A percentile compares a stretch with the other conserved stretches of the same genome.
Evolutionary conservation across 1,140 invertebrate species (phyloP).

Genomic region (Neodiprion virginianus): DNA sequence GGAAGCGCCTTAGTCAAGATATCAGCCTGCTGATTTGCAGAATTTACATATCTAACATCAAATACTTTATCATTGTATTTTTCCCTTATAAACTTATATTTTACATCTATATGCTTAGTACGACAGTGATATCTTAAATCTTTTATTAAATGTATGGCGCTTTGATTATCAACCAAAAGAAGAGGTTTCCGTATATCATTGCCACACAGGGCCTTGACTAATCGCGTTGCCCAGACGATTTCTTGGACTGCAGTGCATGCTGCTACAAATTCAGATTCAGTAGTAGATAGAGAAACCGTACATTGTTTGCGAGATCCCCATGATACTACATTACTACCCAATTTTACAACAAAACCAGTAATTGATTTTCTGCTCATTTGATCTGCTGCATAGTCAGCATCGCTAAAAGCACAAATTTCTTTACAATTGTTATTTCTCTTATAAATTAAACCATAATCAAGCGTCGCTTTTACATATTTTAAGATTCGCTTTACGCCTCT

Average conservation of each 20-base stretch:
- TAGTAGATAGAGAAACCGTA: constrained; percentile 21
- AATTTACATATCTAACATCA: constrained; percentile 21
- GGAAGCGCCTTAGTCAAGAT: constrained; percentile 28
- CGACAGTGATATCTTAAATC: constrained; percentile 27
- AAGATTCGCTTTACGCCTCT: constrained; percentile 13
- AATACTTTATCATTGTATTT: constrained; percentile 25
- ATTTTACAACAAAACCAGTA: constrained; percentile 13
- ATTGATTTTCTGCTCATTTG: constrained; percentile 17
- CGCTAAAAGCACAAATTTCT: constrained; percentile 9
- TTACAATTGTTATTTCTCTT: neutral
- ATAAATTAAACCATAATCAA: neutral
- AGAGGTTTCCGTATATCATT: no score
- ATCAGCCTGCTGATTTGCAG: constrained; percentile 24
- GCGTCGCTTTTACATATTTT: constrained; percentile 8
- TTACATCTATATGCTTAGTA: constrained; percentile 44
- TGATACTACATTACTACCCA: constrained; percentile 18
- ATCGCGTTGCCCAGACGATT: no score
- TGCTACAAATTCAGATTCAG: constrained; percentile 7
- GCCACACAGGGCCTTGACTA: no score
- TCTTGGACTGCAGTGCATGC: no score
- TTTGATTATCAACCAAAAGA: constrained; percentile 36
- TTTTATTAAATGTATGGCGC: constrained; percentile 27
- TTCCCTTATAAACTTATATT: constrained; percentile 39
- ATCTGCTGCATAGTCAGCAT: constrained; percentile 27
- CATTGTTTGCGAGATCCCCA: constrained; percentile 26